phyloP scores from a whole-genome alignment of 2,797 vertebrate genomes.

The Muraenolepis orangiensis region DNA sequence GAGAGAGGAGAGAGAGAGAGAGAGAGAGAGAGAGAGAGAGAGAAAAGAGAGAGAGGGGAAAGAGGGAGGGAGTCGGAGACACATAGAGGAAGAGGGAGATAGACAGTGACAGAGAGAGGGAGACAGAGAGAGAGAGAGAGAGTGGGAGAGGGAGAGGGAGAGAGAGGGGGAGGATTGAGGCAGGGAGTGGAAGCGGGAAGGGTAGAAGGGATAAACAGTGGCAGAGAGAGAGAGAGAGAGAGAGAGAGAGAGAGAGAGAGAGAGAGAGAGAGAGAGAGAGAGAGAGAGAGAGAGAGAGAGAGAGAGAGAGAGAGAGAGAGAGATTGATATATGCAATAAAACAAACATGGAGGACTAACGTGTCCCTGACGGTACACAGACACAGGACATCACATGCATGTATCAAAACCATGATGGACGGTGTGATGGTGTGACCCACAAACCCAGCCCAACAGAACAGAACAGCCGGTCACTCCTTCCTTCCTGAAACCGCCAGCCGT shows the following conservation, averaged over 20 bases:
- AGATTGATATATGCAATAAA: background rate
- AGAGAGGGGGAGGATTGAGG: background rate
- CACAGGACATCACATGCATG: background rate
- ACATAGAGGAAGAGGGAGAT: background rate
- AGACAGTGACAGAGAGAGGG: background rate
- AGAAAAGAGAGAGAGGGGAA: background rate
- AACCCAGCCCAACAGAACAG: background rate
- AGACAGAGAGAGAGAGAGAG: slow-evolving; percentile 3
- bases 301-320: background rate
- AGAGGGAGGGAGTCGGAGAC: background rate
- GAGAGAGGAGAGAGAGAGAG: no score
- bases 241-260: no score
- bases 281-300: no score
- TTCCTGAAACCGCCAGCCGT: background rate
- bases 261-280: no score
- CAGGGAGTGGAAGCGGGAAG: background rate
- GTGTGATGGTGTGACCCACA: background rate
- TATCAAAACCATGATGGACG: background rate
- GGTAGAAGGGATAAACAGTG: background rate
- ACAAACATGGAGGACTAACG: background rate
- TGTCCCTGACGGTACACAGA: background rate
- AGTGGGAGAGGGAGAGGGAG: background rate
- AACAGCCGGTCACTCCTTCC: background rate
- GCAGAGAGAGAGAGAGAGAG: background rate
- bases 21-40: no score